phyloP scores from a whole-genome alignment of 2,888 invertebrate genomes.

The Eurytoma californica region DNA sequence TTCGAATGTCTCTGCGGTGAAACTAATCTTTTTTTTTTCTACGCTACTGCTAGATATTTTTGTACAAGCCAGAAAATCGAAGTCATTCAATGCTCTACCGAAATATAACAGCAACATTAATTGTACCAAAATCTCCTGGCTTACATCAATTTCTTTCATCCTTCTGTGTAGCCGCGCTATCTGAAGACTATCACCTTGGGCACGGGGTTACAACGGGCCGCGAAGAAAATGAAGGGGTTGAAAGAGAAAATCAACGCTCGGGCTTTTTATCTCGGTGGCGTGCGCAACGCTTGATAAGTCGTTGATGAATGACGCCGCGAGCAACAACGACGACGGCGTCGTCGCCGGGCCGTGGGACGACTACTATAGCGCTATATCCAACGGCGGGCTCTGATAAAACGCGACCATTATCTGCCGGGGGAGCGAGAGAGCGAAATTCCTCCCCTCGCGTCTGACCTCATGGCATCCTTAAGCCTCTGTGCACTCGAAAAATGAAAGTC shows the following conservation, averaged over 20 bases:
- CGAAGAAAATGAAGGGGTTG: slow-evolving; percentile 11
- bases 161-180: not conserved
- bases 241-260: slow-evolving; percentile 44
- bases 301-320: slow-evolving; percentile 69
- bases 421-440: slow-evolving; percentile 9
- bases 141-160: too few species aligned
- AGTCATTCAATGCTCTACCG: too few species aligned
- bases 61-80: too few species aligned
- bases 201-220: not conserved
- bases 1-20: not conserved
- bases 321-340: slow-evolving; percentile 55
- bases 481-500: slow-evolving; percentile 51
- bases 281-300: slow-evolving; percentile 66
- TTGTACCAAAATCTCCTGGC: too few species aligned
- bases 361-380: not conserved
- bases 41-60: too few species aligned
- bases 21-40: not conserved
- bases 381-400: slow-evolving; percentile 64
- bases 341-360: slow-evolving; percentile 43
- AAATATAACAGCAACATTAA: too few species aligned
- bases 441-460: slow-evolving; percentile 36
- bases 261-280: slow-evolving; percentile 34
- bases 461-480: slow-evolving; percentile 44
- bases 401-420: slow-evolving; percentile 38
- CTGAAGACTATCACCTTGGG: not conserved